phyloP scores from a whole-genome alignment of 2,113 vertebrate species.

The Oplegnathus fasciatus region DNA sequence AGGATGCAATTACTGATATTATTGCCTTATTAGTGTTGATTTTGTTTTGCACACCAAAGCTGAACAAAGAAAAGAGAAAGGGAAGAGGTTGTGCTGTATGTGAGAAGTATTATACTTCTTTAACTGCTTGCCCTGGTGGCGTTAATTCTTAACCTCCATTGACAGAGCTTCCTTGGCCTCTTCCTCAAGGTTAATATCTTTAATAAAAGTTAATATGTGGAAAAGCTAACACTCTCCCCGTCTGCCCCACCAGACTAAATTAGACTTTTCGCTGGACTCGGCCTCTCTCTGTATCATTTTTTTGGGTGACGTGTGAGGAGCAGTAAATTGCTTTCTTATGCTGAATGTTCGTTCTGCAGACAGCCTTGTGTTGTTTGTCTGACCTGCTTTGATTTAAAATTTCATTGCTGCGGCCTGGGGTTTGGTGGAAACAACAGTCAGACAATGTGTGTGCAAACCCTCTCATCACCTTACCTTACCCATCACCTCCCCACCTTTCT shows the following conservation, averaged over 20 bases:
- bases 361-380: conserved; percentile 65
- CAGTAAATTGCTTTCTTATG: conserved; percentile 86
- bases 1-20: conserved; percentile 83
- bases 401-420: conserved; percentile 13
- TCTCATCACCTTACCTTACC: conserved; percentile 35
- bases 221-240: conserved; percentile 68
- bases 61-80: conserved; percentile 52
- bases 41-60: conserved; percentile 68
- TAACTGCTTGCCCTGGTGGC: conserved; percentile 62
- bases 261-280: conserved; percentile 67
- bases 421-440: conserved; percentile 40
- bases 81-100: conserved; percentile 36
- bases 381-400: conserved; percentile 67
- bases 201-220: conserved; percentile 80
- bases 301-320: conserved; percentile 69
- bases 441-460: conserved; percentile 23
- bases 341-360: conserved; percentile 63
- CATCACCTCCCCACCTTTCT: conserved; percentile 15
- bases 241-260: conserved; percentile 75
- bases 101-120: conserved; percentile 44
- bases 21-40: conserved; percentile 79
- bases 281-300: conserved; percentile 60
- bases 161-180: conserved; percentile 75
- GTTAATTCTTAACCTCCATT: conserved; percentile 80
- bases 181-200: conserved; percentile 82